Conservation (phyloP, 30 jellyfish, hydroid and myxozoan species). For the Pseudorhiza aurosa region DNA sequence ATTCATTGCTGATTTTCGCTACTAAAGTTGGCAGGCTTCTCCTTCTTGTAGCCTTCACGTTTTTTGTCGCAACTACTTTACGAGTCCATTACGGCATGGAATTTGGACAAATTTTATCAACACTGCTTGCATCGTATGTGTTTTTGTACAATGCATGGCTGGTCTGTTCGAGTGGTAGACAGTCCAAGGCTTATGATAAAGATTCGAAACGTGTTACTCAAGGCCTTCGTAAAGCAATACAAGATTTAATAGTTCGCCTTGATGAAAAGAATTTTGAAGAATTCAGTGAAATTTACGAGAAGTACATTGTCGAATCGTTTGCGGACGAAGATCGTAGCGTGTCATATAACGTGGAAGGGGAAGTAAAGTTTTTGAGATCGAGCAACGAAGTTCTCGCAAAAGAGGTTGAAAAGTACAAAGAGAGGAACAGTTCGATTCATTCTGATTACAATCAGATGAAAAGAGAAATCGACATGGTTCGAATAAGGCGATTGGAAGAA, state of each 20-base stretch:
- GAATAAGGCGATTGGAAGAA: conserved; percentile 34
- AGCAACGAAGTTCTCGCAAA: conserved; percentile 20
- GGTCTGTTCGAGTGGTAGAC: not conserved
- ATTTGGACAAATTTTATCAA: conserved; percentile 1
- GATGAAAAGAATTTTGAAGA: conserved; percentile 44
- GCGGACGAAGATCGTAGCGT: not conserved
- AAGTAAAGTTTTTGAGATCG: conserved; percentile 20
- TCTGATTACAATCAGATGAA: conserved; percentile 33
- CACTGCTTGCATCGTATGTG: conserved; percentile 20
- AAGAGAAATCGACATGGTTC: conserved; percentile 41
- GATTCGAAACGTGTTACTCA: not conserved
- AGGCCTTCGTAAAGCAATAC: conserved; percentile 60
- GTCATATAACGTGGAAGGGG: conserved; percentile 4
- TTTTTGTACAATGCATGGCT: conserved; percentile 29
- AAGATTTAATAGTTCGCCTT: conserved; percentile 45
- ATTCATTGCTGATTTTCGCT: not conserved
- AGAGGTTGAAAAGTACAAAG: conserved; percentile 39
- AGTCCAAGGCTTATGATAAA: not conserved
- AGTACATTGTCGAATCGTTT: conserved; percentile 16
- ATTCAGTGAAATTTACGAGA: conserved; percentile 46
- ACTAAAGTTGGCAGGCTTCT: not conserved
- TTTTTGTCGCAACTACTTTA: not conserved
- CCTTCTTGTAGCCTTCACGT: not conserved
- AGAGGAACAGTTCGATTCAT: conserved; percentile 6
- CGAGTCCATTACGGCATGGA: not conserved